phyloP scores from a whole-genome alignment of 2,888 invertebrate genomes.

The Acrobasis repandana region DNA sequence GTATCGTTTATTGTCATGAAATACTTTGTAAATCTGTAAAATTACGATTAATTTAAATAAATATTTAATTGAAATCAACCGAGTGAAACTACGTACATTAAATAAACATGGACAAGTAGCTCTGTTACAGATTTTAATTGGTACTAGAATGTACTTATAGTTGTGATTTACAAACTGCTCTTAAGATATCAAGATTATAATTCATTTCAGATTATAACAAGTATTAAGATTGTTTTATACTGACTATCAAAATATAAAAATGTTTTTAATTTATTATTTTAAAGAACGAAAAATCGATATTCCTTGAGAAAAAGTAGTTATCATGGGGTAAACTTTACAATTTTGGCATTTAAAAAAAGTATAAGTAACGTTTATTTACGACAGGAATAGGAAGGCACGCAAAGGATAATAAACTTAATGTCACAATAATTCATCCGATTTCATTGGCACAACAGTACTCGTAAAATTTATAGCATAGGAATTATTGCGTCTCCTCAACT shows the following conservation, averaged over 20 bases:
- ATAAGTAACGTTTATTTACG: slow-evolving; percentile 4
- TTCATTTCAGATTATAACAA: no score
- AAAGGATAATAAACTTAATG: slow-evolving; percentile 24
- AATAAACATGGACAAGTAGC: not conserved
- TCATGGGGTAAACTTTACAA: no score
- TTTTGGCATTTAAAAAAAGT: not conserved
- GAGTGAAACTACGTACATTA: not conserved
- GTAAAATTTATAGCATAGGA: not conserved
- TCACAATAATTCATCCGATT: slow-evolving; percentile 1
- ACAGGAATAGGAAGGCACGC: slow-evolving; percentile 8
- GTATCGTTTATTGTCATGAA: not conserved
- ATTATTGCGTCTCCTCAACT: not conserved
- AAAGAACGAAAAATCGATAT: no score
- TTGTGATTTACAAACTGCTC: no score
- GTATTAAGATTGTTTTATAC: no score
- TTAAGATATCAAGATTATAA: no score
- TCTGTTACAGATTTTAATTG: not conserved
- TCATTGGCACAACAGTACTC: not conserved
- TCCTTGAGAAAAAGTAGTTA: no score
- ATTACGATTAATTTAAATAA: not conserved
- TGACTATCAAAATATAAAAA: no score
- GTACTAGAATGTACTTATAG: not conserved
- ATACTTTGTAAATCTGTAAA: not conserved
- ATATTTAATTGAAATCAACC: not conserved
- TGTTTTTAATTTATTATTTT: no score